Conservation (phyloP, 2,888 invertebrate genomes). For the Gisinianus flammeolus region DNA sequence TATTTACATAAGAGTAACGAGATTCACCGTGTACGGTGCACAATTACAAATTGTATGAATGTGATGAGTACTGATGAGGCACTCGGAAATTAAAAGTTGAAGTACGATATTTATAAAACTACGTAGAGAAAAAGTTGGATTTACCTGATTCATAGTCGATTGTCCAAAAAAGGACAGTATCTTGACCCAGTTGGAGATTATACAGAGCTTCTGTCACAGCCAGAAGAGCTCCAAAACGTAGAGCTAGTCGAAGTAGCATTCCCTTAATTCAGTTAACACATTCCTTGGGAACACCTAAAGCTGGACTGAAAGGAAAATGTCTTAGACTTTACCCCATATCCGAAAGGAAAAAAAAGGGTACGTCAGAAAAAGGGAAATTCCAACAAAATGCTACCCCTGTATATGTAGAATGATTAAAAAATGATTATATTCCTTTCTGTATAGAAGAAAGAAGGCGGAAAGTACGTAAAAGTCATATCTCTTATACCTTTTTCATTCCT, state of each 20-base stretch:
- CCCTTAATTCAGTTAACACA: not conserved
- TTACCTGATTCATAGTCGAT: slow-evolving; percentile 55
- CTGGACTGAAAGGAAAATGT: slow-evolving; percentile 6
- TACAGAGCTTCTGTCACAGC: slow-evolving; percentile 56
- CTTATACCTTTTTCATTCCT: not conserved
- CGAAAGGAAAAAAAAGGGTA: not conserved
- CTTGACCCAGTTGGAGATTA: slow-evolving; percentile 53
- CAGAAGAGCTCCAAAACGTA: slow-evolving; percentile 53
- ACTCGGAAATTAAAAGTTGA: too few relatives aligned
- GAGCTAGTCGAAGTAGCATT: slow-evolving; percentile 31
- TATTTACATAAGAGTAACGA: too few relatives aligned
- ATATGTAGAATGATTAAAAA: slow-evolving; percentile 14
- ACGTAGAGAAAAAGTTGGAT: too few relatives aligned
- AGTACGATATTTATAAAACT: too few relatives aligned
- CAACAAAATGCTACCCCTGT: not conserved
- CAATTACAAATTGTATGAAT: too few relatives aligned
- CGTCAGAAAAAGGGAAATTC: not conserved
- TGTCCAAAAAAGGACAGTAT: slow-evolving; percentile 55
- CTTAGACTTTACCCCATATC: too few relatives aligned
- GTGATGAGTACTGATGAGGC: too few relatives aligned
- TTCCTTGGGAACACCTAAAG: slow-evolving; percentile 23
- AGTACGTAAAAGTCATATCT: too few relatives aligned
- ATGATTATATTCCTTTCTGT: too few relatives aligned
- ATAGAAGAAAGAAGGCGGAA: not conserved
- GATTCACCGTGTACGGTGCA: too few relatives aligned